Evolutionary conservation across 1,140 invertebrate species (phyloP).

Genomic region (Drosophila kikkawai): DNA sequence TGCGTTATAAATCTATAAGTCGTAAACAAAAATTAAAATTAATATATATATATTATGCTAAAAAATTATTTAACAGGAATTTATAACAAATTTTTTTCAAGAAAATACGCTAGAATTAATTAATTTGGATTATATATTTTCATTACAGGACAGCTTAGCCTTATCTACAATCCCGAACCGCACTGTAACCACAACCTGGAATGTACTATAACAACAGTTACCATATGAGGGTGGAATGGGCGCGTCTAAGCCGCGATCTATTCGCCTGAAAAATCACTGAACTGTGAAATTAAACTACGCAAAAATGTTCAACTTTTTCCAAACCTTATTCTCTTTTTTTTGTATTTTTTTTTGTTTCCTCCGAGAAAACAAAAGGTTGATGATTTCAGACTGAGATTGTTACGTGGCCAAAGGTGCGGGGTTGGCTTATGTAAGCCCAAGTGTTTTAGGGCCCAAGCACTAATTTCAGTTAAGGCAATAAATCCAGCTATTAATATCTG

Average conservation of each 20-base stretch:
- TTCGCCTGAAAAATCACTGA: constrained; percentile 64
- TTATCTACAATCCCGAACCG: background rate
- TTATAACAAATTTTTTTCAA: background rate
- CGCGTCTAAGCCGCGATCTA: constrained; percentile 69
- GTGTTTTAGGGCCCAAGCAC: constrained; percentile 29
- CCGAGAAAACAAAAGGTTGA: constrained; percentile 35
- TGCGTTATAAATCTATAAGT: background rate
- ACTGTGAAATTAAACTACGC: constrained; percentile 80
- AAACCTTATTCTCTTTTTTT: constrained; percentile 8
- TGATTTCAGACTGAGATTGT: constrained; percentile 34
- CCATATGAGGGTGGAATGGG: constrained; percentile 60
- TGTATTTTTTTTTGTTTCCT: background rate
- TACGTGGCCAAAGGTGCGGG: constrained; percentile 3
- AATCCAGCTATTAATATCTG: constrained; percentile 35
- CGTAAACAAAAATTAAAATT: no score
- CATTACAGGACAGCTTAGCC: background rate
- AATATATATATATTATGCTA: background rate
- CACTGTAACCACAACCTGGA: constrained; percentile 12
- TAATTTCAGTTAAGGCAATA: constrained; percentile 27
- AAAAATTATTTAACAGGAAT: background rate
- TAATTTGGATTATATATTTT: no score
- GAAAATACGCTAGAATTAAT: no score
- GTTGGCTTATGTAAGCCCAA: constrained; percentile 39
- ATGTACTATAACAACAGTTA: constrained; percentile 21
- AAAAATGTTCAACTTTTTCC: constrained; percentile 37